phyloP scores from a whole-genome alignment of 2,797 vertebrate species.

The Xyrichtys novacula region DNA sequence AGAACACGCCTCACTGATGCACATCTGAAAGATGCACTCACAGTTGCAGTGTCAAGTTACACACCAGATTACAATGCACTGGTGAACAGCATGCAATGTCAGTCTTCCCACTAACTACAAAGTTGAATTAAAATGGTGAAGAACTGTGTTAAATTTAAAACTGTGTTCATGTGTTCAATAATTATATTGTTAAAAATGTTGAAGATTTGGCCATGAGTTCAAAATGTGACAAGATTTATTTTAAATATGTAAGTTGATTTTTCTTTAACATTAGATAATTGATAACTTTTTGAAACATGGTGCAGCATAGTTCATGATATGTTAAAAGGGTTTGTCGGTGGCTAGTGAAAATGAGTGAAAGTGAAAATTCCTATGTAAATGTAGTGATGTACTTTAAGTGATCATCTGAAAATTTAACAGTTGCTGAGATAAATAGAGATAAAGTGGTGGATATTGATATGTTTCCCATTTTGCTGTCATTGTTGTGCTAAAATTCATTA shows the following conservation, averaged over 20 bases:
- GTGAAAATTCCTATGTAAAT: no score
- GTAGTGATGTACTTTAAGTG: no score
- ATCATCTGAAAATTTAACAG: background rate
- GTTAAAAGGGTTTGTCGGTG: background rate
- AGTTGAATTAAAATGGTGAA: no score
- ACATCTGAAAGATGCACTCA: constrained; percentile 36
- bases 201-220: background rate
- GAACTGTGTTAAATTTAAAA: constrained; percentile 48
- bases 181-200: no score
- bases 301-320: background rate
- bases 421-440: background rate
- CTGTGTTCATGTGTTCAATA: background rate
- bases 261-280: no score
- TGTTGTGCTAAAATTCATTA: background rate
- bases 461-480: background rate
- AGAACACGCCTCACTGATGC: no score
- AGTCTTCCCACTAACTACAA: background rate
- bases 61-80: constrained; percentile 27
- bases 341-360: background rate
- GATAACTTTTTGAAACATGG: background rate
- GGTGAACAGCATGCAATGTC: constrained; percentile 13
- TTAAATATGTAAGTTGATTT: no score
- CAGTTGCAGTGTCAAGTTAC: constrained; percentile 31
- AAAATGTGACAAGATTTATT: background rate
- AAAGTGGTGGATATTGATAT: background rate